Percentiles rank a stretch among this genome's conserved stretches.
phyloP scores from a whole-genome alignment of 2,113 vertebrate species.

The Amphilophus citrinellus region DNA sequence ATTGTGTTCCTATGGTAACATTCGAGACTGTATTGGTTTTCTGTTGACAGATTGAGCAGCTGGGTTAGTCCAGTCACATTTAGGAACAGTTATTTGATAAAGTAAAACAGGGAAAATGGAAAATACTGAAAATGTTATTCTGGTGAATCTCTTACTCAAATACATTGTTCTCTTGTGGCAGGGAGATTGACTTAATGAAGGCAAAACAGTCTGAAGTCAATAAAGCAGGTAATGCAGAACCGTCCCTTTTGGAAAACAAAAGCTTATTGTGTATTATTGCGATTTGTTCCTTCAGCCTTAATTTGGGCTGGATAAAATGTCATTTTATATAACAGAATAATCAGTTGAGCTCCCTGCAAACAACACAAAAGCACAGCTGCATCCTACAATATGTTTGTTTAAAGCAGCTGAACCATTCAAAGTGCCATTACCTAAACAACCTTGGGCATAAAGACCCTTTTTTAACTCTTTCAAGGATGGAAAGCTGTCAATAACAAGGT shows the following conservation, averaged over 20 bases:
- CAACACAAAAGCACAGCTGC: background rate
- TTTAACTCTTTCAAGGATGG: background rate
- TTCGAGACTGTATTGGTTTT: background rate
- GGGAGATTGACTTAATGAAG: background rate
- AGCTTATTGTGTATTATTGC: background rate
- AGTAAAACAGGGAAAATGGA: background rate
- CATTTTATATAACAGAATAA: background rate
- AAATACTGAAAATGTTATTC: conserved; percentile 3
- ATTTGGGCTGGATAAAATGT: background rate
- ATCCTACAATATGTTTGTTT: background rate
- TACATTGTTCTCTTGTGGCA: conserved; percentile 4
- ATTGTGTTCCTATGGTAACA: conserved; percentile 1
- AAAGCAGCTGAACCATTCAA: background rate
- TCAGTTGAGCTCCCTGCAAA: background rate
- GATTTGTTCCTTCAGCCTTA: background rate
- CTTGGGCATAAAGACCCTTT: background rate
- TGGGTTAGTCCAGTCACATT: conserved; percentile 1
- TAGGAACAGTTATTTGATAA: background rate
- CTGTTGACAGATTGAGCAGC: background rate
- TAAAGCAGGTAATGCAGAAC: background rate
- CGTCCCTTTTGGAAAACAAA: background rate
- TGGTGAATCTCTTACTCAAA: conserved; percentile 1
- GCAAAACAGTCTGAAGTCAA: conserved; percentile 2
- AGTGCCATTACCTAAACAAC: background rate
- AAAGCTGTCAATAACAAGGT: background rate